A percentile compares a stretch with the other conserved stretches of the same genome.
Conservation (phyloP, 2,113 vertebrate genomes). For the Neomonachus schauinslandi region DNA sequence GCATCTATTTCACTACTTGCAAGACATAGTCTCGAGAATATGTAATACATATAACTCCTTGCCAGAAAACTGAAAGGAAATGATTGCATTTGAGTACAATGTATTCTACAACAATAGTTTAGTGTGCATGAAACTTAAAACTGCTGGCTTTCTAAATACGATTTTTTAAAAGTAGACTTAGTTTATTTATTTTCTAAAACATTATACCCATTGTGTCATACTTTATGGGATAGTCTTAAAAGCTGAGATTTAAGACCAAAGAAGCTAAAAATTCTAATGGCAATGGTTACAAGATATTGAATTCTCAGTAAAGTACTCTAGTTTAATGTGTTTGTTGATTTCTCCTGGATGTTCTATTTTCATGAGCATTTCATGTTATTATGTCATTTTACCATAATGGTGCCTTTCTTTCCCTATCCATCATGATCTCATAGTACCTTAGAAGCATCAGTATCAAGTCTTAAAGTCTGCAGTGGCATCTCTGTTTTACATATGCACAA, state of each 20-base stretch:
- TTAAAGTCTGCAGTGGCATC: background rate
- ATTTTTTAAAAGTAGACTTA: conserved; percentile 72
- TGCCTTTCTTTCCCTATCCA: background rate
- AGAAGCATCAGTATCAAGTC: background rate
- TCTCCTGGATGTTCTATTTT: conserved; percentile 36
- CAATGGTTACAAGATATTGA: conserved; percentile 42
- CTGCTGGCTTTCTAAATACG: conserved; percentile 82
- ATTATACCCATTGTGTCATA: conserved; percentile 62
- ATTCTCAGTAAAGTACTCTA: conserved; percentile 59
- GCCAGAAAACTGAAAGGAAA: conserved; percentile 89
- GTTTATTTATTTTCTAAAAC: conserved; percentile 79
- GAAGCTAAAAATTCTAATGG: conserved; percentile 72
- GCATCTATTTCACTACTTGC: conserved; percentile 83
- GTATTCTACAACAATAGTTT: conserved; percentile 88
- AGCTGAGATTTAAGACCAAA: conserved; percentile 62
- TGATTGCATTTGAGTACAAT: conserved; percentile 92
- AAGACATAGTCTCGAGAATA: conserved; percentile 86
- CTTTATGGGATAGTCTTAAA: conserved; percentile 74
- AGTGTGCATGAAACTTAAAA: conserved; percentile 90
- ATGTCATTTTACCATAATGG: background rate
- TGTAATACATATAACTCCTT: conserved; percentile 86
- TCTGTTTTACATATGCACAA: background rate
- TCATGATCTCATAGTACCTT: background rate
- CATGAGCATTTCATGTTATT: background rate
- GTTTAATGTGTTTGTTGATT: background rate